Evolutionary conservation across 2,888 invertebrate species (phyloP), one percentile per base, ranked within the genome.

Genomic region (Ariolimax columbianus): DNA sequence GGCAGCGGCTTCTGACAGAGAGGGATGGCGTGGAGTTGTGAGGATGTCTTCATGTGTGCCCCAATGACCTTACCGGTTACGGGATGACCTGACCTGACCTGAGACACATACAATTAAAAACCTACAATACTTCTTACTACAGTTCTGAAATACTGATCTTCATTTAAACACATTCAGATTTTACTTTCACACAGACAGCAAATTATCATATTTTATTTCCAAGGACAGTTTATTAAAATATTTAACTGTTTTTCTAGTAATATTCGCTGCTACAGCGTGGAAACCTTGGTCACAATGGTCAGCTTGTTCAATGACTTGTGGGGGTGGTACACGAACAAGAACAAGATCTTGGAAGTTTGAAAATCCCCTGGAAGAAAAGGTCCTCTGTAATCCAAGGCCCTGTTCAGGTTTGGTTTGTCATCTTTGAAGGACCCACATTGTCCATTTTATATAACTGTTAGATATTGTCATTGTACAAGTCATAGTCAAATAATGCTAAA

Each of bases 241-340:
- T 47, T 55, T 3, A 55, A 3, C 3, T 55, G 3, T 55, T 55
- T 17, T 17, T 23, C 55, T 55, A 55, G 55, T 23, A 3, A 19
- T 17, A 55, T 2, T n/a, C 0, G 2, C 59, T n/a, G 3, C 3
- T n/a, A 7, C n/a, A n/a, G 11, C 26, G 9, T 23, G 1, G 59
- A 4, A 2, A 3, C 59, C 59, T 26, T 83, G 83, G 83, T 30
- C 83, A n/a, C 38, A 40, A 0, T 94, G 93, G 93, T 89, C 91
- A 17, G 86, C 86, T 14, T 94, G 94, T 89, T 91, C 91, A 43
- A 90, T 89, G 26, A 90, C 92, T 9, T 94, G 94, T 90, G 93
- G 92, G 19, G 90, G 91, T 7, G 94, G 94, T 11, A 82, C 88
- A 7, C 88, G 90, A 59, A 84, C n/a, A 47, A 83, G 77, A n/a